These are phyloP conservation scores for Mustelus asterias DNA, from an alignment of 2,113 vertebrate species.

Conservation along the genomic window DNA sequence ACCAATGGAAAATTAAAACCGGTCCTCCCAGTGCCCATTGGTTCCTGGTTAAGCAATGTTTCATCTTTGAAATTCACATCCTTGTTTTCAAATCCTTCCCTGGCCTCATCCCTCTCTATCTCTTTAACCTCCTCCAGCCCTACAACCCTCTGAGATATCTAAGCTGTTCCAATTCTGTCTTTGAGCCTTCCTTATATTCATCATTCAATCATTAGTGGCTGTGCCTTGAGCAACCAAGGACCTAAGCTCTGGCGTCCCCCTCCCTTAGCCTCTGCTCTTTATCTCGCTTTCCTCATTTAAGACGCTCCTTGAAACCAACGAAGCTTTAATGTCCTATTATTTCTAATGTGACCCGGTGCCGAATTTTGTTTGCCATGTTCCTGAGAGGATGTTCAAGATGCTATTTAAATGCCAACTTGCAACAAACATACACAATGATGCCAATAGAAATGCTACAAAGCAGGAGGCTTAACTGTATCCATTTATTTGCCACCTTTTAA, in stretches of 20 bases:
- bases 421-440: not conserved
- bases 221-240: not conserved
- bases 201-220: not conserved
- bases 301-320: not conserved
- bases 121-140: not conserved
- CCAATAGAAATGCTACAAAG: not conserved
- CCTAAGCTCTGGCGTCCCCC: not conserved
- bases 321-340: not conserved
- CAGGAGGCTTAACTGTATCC: not conserved
- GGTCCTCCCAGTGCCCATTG: not conserved
- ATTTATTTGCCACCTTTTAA: not conserved
- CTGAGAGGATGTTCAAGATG: not conserved
- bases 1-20: too few relatives aligned
- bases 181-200: not conserved
- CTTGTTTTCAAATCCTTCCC: not conserved
- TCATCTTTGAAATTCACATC: not conserved
- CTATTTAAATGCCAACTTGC: not conserved
- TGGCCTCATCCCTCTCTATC: not conserved
- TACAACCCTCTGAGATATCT: not conserved
- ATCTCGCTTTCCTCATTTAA: not conserved
- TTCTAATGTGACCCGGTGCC: not conserved
- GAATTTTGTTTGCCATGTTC: not conserved
- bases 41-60: too few relatives aligned
- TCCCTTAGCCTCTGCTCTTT: not conserved
- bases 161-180: not conserved